Evolutionary conservation across 2,113 vertebrate genomes (phyloP).

Genomic region (Megalops atlanticus): DNA sequence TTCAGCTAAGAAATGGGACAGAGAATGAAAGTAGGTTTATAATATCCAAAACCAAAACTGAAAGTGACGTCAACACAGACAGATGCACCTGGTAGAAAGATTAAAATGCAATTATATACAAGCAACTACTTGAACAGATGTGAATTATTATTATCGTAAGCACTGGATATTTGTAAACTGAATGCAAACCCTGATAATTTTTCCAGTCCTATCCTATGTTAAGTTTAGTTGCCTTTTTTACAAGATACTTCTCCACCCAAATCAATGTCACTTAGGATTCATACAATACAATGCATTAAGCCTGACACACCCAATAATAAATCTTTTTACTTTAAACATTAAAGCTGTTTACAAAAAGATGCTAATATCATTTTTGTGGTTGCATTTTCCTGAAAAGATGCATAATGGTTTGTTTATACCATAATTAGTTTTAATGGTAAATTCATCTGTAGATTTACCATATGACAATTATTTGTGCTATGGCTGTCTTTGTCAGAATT

Average conservation of each 20-base stretch:
- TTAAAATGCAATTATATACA: background rate
- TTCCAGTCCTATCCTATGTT: background rate
- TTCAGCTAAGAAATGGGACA: background rate
- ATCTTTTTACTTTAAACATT: background rate
- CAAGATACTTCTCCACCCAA: no score
- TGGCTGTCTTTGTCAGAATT: background rate
- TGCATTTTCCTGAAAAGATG: background rate
- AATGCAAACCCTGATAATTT: background rate
- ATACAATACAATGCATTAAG: background rate
- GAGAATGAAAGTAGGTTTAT: background rate
- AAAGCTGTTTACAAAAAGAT: background rate
- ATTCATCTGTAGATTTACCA: background rate
- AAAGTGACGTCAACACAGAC: background rate
- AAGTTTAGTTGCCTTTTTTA: background rate
- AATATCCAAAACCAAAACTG: background rate
- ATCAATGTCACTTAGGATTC: no score
- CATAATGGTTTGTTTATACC: no score
- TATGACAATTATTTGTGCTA: background rate
- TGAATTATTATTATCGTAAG: background rate
- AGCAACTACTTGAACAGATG: background rate
- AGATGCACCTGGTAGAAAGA: background rate
- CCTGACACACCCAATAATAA: background rate
- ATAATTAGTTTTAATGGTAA: background rate
- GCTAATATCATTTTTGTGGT: background rate
- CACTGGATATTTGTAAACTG: background rate